Conservation (phyloP, 2,113 vertebrate genomes). For the Chaetorhynchus papuensis region DNA sequence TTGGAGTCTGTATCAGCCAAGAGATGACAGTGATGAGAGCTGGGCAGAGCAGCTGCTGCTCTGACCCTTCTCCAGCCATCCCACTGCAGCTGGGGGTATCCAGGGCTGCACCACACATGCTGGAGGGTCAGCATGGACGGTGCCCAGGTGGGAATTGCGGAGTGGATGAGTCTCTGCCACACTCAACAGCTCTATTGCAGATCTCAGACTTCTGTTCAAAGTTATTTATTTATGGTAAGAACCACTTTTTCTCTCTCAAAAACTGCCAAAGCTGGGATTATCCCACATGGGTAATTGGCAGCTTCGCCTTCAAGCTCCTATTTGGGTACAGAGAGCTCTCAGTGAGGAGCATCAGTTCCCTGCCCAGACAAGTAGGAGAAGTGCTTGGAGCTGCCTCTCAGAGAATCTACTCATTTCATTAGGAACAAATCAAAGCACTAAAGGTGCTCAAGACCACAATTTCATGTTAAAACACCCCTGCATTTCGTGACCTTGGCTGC, state of each 20-base stretch:
- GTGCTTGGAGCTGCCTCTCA: not conserved
- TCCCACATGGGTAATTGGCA: not conserved
- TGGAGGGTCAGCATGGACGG: fast-evolving
- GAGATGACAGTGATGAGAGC: fast-evolving
- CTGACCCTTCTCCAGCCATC: too few species aligned
- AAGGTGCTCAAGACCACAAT: not conserved
- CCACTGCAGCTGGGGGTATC: fast-evolving
- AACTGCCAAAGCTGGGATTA: not conserved
- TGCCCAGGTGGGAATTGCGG: not conserved
- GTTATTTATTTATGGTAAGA: not conserved
- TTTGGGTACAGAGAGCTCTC: not conserved
- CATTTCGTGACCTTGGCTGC: not conserved
- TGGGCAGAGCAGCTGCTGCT: not conserved
- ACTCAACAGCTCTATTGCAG: not conserved
- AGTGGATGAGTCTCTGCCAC: fast-evolving
- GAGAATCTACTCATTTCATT: not conserved
- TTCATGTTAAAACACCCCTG: fast-evolving
- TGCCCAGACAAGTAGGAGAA: not conserved
- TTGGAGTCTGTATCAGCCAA: not conserved
- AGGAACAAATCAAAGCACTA: not conserved
- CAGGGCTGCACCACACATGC: not conserved
- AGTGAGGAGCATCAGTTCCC: not conserved
- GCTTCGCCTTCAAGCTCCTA: not conserved
- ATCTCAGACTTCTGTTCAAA: not conserved
- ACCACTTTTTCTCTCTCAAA: not conserved